phyloP scores from a whole-genome alignment of 2,888 invertebrate species.

The Cantharis rufa region DNA sequence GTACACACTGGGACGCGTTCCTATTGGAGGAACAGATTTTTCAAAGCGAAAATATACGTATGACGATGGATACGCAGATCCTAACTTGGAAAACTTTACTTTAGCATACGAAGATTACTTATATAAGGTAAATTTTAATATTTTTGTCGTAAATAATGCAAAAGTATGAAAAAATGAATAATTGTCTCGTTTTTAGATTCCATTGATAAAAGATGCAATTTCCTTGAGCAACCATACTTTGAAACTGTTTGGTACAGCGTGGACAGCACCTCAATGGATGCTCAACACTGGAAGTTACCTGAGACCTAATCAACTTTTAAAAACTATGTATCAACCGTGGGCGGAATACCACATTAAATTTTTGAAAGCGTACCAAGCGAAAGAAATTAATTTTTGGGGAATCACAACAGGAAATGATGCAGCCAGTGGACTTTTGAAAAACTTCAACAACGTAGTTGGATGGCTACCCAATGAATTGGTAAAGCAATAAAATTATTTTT shows the following conservation, averaged over 20 bases:
- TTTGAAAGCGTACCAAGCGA: slow-evolving; percentile 72
- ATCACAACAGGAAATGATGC: slow-evolving; percentile 90
- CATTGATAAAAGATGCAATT: slow-evolving; percentile 42
- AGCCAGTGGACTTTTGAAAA: slow-evolving; percentile 60
- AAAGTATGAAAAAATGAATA: too few relatives aligned
- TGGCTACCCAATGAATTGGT: slow-evolving; percentile 65
- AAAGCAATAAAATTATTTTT: not conserved
- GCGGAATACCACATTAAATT: slow-evolving; percentile 83
- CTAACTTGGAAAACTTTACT: slow-evolving; percentile 64
- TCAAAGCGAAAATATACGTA: slow-evolving; percentile 81
- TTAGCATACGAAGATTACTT: slow-evolving; percentile 68
- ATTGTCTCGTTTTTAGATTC: slow-evolving; percentile 39
- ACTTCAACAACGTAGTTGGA: slow-evolving; percentile 74
- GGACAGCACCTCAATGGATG: slow-evolving; percentile 62
- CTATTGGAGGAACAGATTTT: slow-evolving; percentile 87
- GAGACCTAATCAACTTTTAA: slow-evolving; percentile 46
- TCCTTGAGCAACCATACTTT: slow-evolving; percentile 38
- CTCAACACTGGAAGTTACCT: slow-evolving; percentile 51
- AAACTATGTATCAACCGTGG: slow-evolving; percentile 72
- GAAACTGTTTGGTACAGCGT: slow-evolving; percentile 63
- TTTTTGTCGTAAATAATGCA: too few relatives aligned
- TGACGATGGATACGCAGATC: slow-evolving; percentile 64
- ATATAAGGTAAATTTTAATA: slow-evolving; percentile 62
- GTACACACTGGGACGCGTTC: slow-evolving; percentile 78
- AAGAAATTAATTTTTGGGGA: slow-evolving; percentile 79